phyloP scores from a whole-genome alignment of 2,113 vertebrate genomes.

The Syngnathoides biaculeatus region DNA sequence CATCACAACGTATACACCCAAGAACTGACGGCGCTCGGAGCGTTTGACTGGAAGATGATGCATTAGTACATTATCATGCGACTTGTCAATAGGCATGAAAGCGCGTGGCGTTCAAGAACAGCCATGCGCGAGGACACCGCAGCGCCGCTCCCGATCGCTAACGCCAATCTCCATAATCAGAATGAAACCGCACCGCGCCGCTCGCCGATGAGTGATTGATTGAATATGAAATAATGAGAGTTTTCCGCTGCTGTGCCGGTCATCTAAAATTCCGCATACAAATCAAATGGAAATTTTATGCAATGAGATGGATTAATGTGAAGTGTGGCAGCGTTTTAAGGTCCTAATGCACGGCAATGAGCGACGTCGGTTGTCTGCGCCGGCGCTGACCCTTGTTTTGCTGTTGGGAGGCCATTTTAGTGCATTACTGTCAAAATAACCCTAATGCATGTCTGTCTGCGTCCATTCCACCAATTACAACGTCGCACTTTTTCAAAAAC shows the following conservation, averaged over 20 bases:
- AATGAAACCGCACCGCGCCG: slow-evolving; percentile 66
- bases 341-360: slow-evolving; percentile 77
- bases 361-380: slow-evolving; percentile 68
- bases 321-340: slow-evolving; percentile 67
- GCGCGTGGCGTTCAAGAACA: slow-evolving; percentile 64
- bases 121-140: slow-evolving; percentile 51
- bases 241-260: slow-evolving; percentile 68
- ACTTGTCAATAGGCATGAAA: slow-evolving; percentile 79
- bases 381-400: slow-evolving; percentile 67
- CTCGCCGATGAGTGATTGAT: slow-evolving; percentile 77
- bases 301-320: slow-evolving; percentile 77
- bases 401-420: slow-evolving; percentile 76
- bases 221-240: slow-evolving; percentile 81
- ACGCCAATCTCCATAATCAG: slow-evolving; percentile 80
- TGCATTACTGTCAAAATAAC: slow-evolving; percentile 81
- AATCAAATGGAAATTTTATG: slow-evolving; percentile 82
- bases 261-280: slow-evolving; percentile 78
- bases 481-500: slow-evolving; percentile 35
- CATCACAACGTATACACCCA: not conserved
- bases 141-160: slow-evolving; percentile 64
- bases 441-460: slow-evolving; percentile 69
- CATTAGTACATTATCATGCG: slow-evolving; percentile 77
- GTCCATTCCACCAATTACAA: slow-evolving; percentile 59
- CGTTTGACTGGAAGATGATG: slow-evolving; percentile 60
- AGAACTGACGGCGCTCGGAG: slow-evolving; percentile 7